These are phyloP conservation scores for Pempheris klunzingeri DNA, from an alignment of 2,797 vertebrate genomes.

Conservation along the genomic window DNA sequence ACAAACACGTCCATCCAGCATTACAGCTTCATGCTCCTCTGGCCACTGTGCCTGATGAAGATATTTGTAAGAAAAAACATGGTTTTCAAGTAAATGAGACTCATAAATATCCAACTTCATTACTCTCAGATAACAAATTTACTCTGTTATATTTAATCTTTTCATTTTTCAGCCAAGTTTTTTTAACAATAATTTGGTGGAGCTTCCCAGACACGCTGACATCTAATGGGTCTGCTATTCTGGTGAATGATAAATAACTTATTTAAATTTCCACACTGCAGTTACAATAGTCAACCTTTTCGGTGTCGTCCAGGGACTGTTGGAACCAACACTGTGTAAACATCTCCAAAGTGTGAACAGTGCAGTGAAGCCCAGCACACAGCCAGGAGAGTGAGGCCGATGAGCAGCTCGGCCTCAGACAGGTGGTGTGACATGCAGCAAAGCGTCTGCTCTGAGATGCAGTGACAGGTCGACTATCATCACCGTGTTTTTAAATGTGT, in stretches of 20 bases:
- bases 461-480: neutral
- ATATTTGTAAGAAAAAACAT: neutral
- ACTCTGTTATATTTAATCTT: neutral
- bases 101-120: neutral
- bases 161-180: neutral
- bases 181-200: neutral
- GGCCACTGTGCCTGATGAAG: neutral
- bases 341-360: neutral
- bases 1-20: constrained; percentile 33
- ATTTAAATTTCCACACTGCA: constrained; percentile 6
- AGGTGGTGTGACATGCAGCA: neutral
- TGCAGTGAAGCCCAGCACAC: constrained; percentile 11
- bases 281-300: constrained; percentile 21
- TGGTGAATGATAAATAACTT: neutral
- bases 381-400: constrained; percentile 8
- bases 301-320: constrained; percentile 5
- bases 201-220: neutral
- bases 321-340: constrained; percentile 9
- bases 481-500: neutral
- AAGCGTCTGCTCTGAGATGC: neutral
- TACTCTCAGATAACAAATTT: neutral
- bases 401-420: constrained; percentile 5
- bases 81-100: neutral
- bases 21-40: neutral
- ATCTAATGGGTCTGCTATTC: neutral